Evolutionary conservation across 2,797 vertebrate species (phyloP).

Genomic region (Sebastes oblongus): DNA sequence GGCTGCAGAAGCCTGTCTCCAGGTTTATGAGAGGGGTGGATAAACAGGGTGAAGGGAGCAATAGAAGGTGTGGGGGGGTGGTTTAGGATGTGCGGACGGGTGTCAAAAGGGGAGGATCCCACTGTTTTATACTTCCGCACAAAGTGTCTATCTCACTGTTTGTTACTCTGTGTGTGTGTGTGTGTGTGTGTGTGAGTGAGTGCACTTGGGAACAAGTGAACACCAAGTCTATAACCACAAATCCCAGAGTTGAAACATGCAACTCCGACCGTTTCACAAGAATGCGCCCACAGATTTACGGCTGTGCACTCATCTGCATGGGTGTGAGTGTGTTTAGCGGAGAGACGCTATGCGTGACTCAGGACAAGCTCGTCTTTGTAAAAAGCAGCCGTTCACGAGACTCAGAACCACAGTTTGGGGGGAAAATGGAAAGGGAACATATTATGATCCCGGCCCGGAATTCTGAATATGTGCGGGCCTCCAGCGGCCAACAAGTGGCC

Average conservation of each 20-base stretch:
- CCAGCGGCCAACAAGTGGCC: conserved; percentile 66
- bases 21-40: conserved; percentile 56
- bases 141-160: conserved; percentile 24
- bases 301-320: conserved; percentile 40
- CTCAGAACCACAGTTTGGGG: conserved; percentile 42
- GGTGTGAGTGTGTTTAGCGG: conserved; percentile 61
- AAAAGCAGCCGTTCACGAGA: conserved; percentile 45
- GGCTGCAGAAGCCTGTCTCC: conserved; percentile 52
- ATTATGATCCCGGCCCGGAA: conserved; percentile 64
- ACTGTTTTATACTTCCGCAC: conserved; percentile 46
- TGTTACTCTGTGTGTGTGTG: conserved; percentile 14
- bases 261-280: conserved; percentile 46
- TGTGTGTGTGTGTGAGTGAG: background rate
- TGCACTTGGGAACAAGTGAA: background rate
- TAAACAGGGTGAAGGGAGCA: conserved; percentile 35
- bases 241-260: conserved; percentile 34
- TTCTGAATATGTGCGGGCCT: conserved; percentile 71
- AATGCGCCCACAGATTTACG: conserved; percentile 57
- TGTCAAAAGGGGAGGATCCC: conserved; percentile 40
- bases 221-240: conserved; percentile 33
- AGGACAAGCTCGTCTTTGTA: conserved; percentile 71
- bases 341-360: conserved; percentile 43
- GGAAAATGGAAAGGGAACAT: conserved; percentile 55
- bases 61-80: background rate
- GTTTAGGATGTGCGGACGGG: background rate